phyloP scores from a whole-genome alignment of 2,797 vertebrate species.

The Onychomys arenicola region DNA sequence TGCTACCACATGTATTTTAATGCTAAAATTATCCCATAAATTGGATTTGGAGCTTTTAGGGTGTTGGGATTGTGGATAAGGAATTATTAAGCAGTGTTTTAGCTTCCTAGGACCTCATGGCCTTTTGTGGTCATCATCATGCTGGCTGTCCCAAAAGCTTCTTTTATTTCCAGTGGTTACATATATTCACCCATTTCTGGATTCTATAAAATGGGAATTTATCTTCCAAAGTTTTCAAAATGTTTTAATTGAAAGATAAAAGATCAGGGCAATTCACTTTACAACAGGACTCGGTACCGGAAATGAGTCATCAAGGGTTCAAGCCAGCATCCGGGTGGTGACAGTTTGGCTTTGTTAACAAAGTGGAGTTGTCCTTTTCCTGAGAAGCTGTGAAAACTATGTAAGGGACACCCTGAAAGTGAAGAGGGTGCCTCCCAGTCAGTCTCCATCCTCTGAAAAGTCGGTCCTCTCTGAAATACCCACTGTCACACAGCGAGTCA shows the following conservation, averaged over 20 bases:
- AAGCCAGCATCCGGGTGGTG: slow-evolving; percentile 12
- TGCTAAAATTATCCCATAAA: background rate
- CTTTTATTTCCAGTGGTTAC: background rate
- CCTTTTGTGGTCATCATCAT: background rate
- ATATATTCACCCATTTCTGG: background rate
- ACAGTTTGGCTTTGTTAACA: slow-evolving; percentile 22
- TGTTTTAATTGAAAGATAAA: slow-evolving; percentile 29
- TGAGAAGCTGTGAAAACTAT: background rate
- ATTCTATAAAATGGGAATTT: slow-evolving; percentile 44
- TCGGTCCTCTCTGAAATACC: fast-evolving
- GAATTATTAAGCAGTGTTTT: background rate
- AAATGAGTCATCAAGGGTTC: slow-evolving; percentile 65
- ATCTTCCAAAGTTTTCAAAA: background rate
- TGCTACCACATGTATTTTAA: background rate
- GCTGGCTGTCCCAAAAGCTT: background rate
- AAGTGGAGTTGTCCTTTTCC: background rate
- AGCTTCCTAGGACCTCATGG: background rate
- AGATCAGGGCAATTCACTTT: slow-evolving; percentile 2
- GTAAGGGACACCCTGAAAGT: background rate
- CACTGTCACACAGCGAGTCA: background rate
- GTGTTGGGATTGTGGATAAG: background rate
- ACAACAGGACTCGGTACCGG: slow-evolving; percentile 38
- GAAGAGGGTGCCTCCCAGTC: fast-evolving
- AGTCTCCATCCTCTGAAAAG: fast-evolving
- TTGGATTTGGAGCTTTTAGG: background rate